These are phyloP conservation scores for Pomatorhinus ruficollis DNA, from an alignment of 2,113 vertebrate genomes.

Conservation along the genomic window DNA sequence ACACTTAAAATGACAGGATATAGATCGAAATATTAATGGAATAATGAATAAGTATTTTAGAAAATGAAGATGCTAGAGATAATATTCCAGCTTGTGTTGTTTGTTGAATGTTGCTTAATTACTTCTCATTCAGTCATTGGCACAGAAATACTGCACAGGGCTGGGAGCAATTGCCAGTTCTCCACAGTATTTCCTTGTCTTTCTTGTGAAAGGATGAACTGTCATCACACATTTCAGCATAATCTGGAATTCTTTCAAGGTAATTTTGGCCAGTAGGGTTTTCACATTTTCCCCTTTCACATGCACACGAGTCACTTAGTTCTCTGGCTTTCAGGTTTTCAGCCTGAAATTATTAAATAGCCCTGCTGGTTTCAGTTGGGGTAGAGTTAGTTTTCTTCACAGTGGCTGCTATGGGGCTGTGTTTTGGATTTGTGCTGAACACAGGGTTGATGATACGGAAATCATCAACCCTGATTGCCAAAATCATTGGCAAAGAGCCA, in stretches of 20 bases:
- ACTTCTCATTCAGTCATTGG: neutral
- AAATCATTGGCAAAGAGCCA: too few relatives aligned
- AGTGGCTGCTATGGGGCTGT: neutral
- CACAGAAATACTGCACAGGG: neutral
- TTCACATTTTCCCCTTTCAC: neutral
- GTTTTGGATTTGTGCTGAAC: neutral
- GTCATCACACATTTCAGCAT: neutral
- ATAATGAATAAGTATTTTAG: neutral
- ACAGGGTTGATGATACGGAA: neutral
- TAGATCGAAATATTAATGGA: neutral
- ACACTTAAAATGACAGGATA: neutral
- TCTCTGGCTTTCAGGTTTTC: neutral
- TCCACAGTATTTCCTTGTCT: neutral
- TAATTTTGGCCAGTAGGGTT: neutral
- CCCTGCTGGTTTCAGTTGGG: neutral
- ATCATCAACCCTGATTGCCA: too few relatives aligned
- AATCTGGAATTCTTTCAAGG: neutral
- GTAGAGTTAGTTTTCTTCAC: neutral
- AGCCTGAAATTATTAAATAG: neutral
- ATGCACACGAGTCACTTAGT: neutral
- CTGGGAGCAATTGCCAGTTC: neutral
- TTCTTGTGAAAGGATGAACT: neutral
- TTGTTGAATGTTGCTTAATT: neutral
- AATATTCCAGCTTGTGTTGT: neutral
- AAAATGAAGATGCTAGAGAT: neutral